These are phyloP conservation scores for Larimichthys crocea DNA, from an alignment of 2,113 vertebrate species.

Conservation along the genomic window DNA sequence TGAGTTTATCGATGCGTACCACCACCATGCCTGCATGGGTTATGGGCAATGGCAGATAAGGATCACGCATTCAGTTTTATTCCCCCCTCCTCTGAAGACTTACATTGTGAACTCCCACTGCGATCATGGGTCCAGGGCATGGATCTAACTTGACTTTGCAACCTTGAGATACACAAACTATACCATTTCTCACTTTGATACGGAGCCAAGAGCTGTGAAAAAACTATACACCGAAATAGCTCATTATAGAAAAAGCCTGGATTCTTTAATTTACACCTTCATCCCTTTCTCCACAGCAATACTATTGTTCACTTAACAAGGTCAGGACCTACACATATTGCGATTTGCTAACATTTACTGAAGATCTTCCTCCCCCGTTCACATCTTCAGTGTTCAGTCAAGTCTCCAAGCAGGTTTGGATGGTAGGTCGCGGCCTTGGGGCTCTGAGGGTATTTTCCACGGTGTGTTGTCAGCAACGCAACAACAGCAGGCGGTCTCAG, in stretches of 20 bases:
- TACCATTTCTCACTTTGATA: constrained; percentile 69
- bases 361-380: constrained; percentile 43
- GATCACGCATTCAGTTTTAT: constrained; percentile 67
- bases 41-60: constrained; percentile 79
- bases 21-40: constrained; percentile 76
- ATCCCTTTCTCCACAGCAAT: constrained; percentile 22
- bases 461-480: constrained; percentile 70
- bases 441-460: constrained; percentile 64
- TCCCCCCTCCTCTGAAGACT: constrained; percentile 56
- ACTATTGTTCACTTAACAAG: constrained; percentile 61
- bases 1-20: constrained; percentile 82
- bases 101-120: constrained; percentile 78
- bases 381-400: constrained; percentile 34
- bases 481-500: constrained; percentile 70
- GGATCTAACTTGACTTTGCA: constrained; percentile 69
- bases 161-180: constrained; percentile 60
- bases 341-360: constrained; percentile 12
- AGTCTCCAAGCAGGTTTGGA: constrained; percentile 38
- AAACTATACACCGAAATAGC: constrained; percentile 34
- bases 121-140: constrained; percentile 71
- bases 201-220: constrained; percentile 52
- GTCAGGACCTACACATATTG: constrained; percentile 44
- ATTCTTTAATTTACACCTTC: constrained; percentile 73
- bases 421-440: constrained; percentile 58
- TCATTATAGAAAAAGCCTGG: constrained; percentile 49